Base-by-base conservation (phyloP, 2,797 vertebrate species). In the Danio tinwini region DNA sequence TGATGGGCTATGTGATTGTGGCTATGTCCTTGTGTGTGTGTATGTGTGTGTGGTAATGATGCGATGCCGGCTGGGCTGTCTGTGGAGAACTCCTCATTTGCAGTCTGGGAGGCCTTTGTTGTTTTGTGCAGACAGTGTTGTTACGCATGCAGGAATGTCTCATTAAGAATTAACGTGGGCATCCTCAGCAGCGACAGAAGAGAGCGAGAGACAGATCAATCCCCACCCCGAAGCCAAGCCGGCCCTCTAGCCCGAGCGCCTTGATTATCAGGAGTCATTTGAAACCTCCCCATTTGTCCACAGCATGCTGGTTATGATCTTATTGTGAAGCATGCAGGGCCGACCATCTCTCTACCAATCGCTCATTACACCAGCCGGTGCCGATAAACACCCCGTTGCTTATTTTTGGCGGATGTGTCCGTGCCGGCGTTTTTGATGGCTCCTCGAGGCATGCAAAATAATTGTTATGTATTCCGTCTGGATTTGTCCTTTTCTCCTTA, bases 131-230 rank as follows among this genome's bases (percentile, higher is more conserved):
- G 89, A 86, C 89, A 87, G 87, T 91, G 90, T 92, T 91, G 93
- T 93, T 92, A 89, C 84, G 91, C 92, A 90, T 89, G 88, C 89
- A 92, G 91, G 93, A 93, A 93, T 91, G 92, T 93, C 93, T 95
- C 94, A 95, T 94, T 95, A 95, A 94, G 93, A 94, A 94, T 95
- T 94, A 95, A 94, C 93, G 90, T 92, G 92, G 90, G 92, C 91
- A 90, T 93, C 91, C 88, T 90, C 76, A 89, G 92, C 91, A 91
- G 91, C 87, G 81, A 89, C 88, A 88, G 90, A 90, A 78, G 80
- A 85, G 74, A 79, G 58, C 73, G 80, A 83, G 70, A 84, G 85
- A 78, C 78, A 85, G 61, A 72, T 79, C 74, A 44, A 69, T 65
- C 55, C 67, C 53, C 62, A 52, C 39, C 71, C 70, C 59, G 63